Base-by-base conservation (phyloP, 2,113 vertebrate species). In the Arenaria interpres region DNA sequence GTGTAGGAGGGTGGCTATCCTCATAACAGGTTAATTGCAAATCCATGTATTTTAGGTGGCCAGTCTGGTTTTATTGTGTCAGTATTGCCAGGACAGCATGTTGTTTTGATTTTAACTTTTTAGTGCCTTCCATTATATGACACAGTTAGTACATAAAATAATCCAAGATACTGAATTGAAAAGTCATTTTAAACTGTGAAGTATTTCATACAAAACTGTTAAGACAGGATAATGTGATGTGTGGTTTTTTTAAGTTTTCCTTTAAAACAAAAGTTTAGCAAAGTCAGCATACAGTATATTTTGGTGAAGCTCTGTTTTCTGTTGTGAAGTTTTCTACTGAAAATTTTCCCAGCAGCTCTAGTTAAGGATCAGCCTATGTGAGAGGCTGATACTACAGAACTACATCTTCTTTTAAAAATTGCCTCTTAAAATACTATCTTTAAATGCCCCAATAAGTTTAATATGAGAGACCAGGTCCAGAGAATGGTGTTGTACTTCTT, bases 21-120 rank as follows among this genome's bases (percentile, higher is more conserved):
- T 93, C 77, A n/a, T 96, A 97, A 96, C 89, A 97, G 91, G 92
- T 86, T 97, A 97, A 97, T 97, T 95, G 50, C 68, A 97, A 97
- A 97, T 95, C 86, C 92, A 98, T 98, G 97, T 97, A 87, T 96
- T 97, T 96, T 78, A 95, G 67, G 87, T 94, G 73, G 68, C 76
- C 85, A 93, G 79, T 94, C 90, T 97, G 71, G 45, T 96, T 97
- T 95, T 95, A 95, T 92, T 96, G 74, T 92, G 91, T 97, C 96
- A 91, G 28, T 86, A 76, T 72, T 95, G 96, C 78, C 84, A 94
- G 75, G 37, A 74, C 20, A 41, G 89, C 48, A 60, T 78, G 84
- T 68, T 88, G 45, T 30, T 97, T 93, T 87, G 51, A 91, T 85
- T 92, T 90, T 48, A 89, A 59, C 51, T 56, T 87, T 89, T 91